phyloP scores from a whole-genome alignment of 2,113 vertebrate species.

The Toxostoma redivivum region DNA sequence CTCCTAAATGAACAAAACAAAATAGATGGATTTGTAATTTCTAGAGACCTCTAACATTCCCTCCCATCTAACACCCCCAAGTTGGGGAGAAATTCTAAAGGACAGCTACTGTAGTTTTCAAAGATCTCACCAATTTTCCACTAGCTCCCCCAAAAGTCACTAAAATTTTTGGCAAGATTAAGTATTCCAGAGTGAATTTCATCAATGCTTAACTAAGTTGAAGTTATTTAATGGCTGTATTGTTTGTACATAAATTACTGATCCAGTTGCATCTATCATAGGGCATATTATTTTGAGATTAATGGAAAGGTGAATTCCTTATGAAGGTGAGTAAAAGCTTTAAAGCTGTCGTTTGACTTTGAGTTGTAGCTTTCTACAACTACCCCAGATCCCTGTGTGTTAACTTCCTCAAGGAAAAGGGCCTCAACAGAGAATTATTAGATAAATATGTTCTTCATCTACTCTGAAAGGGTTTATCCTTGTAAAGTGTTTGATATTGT shows the following conservation, averaged over 20 bases:
- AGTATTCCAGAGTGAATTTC: not conserved
- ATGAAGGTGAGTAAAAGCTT: not conserved
- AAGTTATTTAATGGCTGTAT: not conserved
- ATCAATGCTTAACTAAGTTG: not conserved
- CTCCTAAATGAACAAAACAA: not conserved
- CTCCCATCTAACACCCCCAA: not conserved
- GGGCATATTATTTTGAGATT: not conserved
- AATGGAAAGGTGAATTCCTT: not conserved
- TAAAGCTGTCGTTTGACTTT: not conserved
- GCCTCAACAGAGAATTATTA: not conserved
- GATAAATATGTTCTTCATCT: not conserved
- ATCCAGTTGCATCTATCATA: not conserved
- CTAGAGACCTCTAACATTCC: not conserved
- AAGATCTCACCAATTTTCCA: not conserved
- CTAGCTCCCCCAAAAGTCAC: not conserved
- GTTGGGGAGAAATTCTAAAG: not conserved
- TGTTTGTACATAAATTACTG: not conserved
- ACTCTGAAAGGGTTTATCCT: not conserved
- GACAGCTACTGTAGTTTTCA: not conserved
- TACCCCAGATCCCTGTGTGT: not conserved
- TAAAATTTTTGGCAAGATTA: not conserved
- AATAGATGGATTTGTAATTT: not conserved
- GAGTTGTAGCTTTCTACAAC: not conserved
- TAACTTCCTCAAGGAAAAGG: not conserved
- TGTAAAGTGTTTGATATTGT: not conserved